phyloP scores from a whole-genome alignment of 2,888 invertebrate genomes.

The Sarcophaga subvicina region DNA sequence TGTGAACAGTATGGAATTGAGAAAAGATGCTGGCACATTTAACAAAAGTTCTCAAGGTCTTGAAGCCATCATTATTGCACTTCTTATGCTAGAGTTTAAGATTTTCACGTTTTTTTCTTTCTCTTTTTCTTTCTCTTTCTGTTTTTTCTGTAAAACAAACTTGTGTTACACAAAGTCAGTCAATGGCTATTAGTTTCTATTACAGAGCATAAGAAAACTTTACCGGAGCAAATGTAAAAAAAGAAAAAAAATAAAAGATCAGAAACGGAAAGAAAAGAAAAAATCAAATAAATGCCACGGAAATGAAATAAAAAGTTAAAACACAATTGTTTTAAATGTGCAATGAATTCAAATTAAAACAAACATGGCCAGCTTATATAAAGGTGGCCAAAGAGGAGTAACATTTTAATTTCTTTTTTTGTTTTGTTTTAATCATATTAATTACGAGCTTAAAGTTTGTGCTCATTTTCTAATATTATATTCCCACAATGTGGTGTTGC shows the following conservation, averaged over 20 bases:
- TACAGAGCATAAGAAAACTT: constrained; percentile 48
- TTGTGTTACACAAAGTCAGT: constrained; percentile 47
- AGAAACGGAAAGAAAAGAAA: not conserved
- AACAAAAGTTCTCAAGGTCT: constrained; percentile 61
- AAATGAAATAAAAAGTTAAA: constrained; percentile 53
- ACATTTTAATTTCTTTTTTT: constrained; percentile 21
- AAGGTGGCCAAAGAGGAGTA: not conserved
- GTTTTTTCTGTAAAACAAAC: constrained; percentile 7
- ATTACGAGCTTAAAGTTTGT: constrained; percentile 14
- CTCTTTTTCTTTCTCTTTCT: constrained; percentile 1
- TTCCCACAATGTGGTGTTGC: constrained; percentile 6
- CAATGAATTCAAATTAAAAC: constrained; percentile 54
- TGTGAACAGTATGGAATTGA: constrained; percentile 2
- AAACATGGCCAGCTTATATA: too few relatives aligned
- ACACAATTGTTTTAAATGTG: constrained; percentile 63
- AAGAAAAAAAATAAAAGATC: not conserved
- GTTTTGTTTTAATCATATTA: constrained; percentile 14
- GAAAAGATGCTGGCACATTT: constrained; percentile 42
- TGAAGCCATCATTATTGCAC: constrained; percentile 28
- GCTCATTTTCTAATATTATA: too few relatives aligned
- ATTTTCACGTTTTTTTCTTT: not conserved
- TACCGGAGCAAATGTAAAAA: constrained; percentile 15
- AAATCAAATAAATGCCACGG: constrained; percentile 27
- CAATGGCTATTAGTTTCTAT: constrained; percentile 65
- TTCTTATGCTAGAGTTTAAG: constrained; percentile 16